Conservation (phyloP, 2,888 invertebrate genomes). For the Mythimna impura region DNA sequence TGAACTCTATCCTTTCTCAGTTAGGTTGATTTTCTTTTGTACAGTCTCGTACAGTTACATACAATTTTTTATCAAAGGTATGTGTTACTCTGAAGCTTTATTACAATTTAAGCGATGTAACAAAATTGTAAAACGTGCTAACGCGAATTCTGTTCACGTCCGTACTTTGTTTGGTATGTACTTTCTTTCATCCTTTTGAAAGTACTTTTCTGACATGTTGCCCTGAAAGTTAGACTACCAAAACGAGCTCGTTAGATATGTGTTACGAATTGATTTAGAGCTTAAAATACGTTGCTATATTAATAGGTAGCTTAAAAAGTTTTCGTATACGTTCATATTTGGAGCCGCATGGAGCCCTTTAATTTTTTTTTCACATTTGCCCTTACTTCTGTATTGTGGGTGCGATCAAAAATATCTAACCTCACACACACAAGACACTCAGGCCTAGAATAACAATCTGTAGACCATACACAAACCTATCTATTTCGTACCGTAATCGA, state of each 20-base stretch:
- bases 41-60: conserved; percentile 60
- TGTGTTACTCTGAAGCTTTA: conserved; percentile 86
- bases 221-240: conserved; percentile 66
- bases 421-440: no score
- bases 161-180: conserved; percentile 80
- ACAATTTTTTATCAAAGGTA: conserved; percentile 69
- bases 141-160: conserved; percentile 85
- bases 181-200: conserved; percentile 80
- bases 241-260: conserved; percentile 62
- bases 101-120: conserved; percentile 89
- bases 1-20: conserved; percentile 24
- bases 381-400: no score
- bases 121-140: conserved; percentile 87
- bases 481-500: no score
- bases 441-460: no score
- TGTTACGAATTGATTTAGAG: conserved; percentile 34
- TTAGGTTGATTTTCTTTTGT: conserved; percentile 59
- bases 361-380: no score
- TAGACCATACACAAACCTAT: no score
- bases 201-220: conserved; percentile 77
- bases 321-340: background rate
- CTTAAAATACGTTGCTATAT: conserved; percentile 47
- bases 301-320: background rate
- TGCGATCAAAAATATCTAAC: no score
- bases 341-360: background rate